Base-by-base conservation (phyloP, 64 coral and sea anemone genomes). In the Porites australiensis region DNA sequence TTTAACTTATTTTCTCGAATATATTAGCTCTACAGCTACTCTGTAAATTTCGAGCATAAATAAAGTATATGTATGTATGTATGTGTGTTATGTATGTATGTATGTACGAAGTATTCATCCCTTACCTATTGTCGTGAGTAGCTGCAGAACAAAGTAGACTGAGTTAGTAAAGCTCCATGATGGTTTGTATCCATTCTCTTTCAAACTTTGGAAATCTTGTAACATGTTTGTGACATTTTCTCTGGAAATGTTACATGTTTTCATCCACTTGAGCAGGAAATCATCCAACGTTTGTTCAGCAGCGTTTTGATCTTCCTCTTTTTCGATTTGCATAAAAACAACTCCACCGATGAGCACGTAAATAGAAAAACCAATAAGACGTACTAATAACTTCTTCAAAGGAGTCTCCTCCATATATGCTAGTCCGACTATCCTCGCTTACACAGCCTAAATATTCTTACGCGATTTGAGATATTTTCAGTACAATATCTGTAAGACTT, bases 31-130 rank as follows among this genome's bases (percentile, higher is more conserved):
- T 58, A 79, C 52, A 58, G 76, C 76, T 79, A 79, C 76, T 58
- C 76, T 79, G 76, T 79, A 79, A 79, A 79, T 79, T 79, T 79
- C 76, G 76, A 79, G 76, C 53, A 79, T 79, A 79, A 79, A 79
- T 79, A 79, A 79, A 79, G 76, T 79, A 58, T 79, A 79, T 79
- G 76, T 58, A 79, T 58, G 72, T 75, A 75, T 75, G 72, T 70
- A 67, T 67, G 64, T 67, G n/a, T n/a, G n/a, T n/a, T n/a, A n/a
- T n/a, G n/a, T n/a, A n/a, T n/a, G n/a, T n/a, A n/a, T n/a, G n/a
- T n/a, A n/a, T n/a, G n/a, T n/a, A 19, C 15, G 47, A 57, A 19
- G n/a, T 48, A 19, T 55, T 55, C 9, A 0, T 3, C n/a, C 69
- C 43, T 84, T 69, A 84, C 81, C 81, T 50, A 84, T 84, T 22